Percentiles rank a stretch among this genome's conserved stretches.
phyloP scores from a whole-genome alignment of 2,888 invertebrate genomes.

The Drosophila leonis region DNA sequence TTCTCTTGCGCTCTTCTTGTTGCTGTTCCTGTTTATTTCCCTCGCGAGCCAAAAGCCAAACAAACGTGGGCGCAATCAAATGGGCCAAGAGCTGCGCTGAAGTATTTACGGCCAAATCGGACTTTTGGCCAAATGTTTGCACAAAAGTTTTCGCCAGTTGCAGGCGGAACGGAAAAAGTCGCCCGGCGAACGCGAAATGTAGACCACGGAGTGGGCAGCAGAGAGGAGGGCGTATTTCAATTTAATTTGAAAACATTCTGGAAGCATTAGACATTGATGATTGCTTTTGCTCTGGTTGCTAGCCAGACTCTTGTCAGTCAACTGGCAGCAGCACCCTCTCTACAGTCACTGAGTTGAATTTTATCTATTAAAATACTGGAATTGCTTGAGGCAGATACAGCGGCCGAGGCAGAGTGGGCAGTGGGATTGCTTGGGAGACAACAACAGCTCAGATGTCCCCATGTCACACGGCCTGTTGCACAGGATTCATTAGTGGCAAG shows the following conservation, averaged over 20 bases:
- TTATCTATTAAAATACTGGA: constrained; percentile 66
- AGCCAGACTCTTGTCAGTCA: constrained; percentile 41
- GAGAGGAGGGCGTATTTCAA: constrained; percentile 50
- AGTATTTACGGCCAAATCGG: constrained; percentile 44
- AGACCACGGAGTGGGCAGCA: background rate
- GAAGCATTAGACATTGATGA: constrained; percentile 42
- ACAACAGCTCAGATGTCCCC: constrained; percentile 5
- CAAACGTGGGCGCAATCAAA: constrained; percentile 56
- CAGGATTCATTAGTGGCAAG: constrained; percentile 20
- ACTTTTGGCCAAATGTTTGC: constrained; percentile 43
- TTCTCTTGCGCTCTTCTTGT: constrained; percentile 1
- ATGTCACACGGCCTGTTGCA: constrained; percentile 54
- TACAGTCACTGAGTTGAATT: constrained; percentile 30
- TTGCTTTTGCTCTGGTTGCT: constrained; percentile 37
- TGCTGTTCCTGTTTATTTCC: constrained; percentile 21
- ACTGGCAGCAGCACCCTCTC: constrained; percentile 18
- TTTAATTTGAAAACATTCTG: constrained; percentile 56
- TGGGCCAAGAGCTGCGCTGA: constrained; percentile 44
- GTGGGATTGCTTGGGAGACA: background rate
- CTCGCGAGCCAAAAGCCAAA: constrained; percentile 48
- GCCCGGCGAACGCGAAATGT: constrained; percentile 11
- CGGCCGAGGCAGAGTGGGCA: background rate
- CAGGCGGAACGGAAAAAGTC: constrained; percentile 21
- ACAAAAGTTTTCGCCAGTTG: constrained; percentile 34
- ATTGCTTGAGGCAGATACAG: constrained; percentile 12